These are phyloP conservation scores for Papilio dardanus DNA, from an alignment of 1,140 invertebrate genomes.

Conservation along the genomic window DNA sequence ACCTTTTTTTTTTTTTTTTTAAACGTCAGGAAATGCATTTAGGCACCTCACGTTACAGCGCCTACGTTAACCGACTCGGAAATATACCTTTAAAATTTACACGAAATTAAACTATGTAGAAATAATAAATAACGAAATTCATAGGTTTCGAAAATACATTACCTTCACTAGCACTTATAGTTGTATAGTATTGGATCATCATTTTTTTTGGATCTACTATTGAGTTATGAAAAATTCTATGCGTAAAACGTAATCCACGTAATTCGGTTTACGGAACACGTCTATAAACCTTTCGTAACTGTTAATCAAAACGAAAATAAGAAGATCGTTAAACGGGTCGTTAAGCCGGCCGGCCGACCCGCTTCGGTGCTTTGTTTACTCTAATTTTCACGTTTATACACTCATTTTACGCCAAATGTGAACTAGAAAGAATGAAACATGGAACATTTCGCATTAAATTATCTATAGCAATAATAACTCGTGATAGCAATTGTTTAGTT, in stretches of 20 bases:
- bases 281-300: slow-evolving; percentile 52
- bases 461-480: not conserved
- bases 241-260: slow-evolving; percentile 39
- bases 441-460: slow-evolving; percentile 39
- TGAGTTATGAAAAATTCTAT: not conserved
- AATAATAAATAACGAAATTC: not conserved
- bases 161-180: too few relatives aligned
- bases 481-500: not conserved
- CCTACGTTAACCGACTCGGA: slow-evolving; percentile 41
- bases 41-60: slow-evolving; percentile 34
- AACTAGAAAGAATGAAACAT: slow-evolving; percentile 28
- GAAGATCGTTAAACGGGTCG: slow-evolving; percentile 51
- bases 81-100: not conserved
- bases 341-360: slow-evolving; percentile 52
- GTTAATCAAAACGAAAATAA: slow-evolving; percentile 47
- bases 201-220: not conserved
- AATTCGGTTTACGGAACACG: slow-evolving; percentile 52
- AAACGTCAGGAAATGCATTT: too few relatives aligned
- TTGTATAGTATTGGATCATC: not conserved
- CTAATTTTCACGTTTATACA: slow-evolving; percentile 47
- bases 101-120: not conserved
- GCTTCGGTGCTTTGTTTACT: slow-evolving; percentile 49
- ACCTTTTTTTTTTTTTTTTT: too few relatives aligned
- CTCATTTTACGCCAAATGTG: slow-evolving; percentile 37
- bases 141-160: not conserved